These are phyloP conservation scores for Salpingus planirostris DNA, from an alignment of 2,888 invertebrate species.

Conservation along the genomic window DNA sequence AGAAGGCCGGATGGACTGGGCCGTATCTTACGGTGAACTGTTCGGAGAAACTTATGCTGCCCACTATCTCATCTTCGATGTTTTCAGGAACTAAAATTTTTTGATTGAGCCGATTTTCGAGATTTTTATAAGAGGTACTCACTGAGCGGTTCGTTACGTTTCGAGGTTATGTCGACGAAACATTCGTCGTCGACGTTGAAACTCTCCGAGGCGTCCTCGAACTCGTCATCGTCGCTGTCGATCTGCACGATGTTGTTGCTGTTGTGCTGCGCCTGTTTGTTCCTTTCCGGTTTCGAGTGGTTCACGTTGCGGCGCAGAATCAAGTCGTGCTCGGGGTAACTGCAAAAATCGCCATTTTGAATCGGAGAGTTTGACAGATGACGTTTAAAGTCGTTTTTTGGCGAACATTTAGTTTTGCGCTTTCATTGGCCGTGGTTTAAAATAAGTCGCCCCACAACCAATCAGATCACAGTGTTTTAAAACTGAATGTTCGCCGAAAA, in stretches of 20 bases:
- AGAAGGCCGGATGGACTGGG: slow-evolving; percentile 80
- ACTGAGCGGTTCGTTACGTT: slow-evolving; percentile 71
- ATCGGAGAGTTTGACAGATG: too few species aligned
- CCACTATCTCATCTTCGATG: slow-evolving; percentile 75
- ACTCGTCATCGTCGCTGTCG: slow-evolving; percentile 74
- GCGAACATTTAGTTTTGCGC: too few species aligned
- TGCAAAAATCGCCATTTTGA: too few species aligned
- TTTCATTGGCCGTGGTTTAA: too few species aligned
- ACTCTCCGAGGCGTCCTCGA: slow-evolving; percentile 75
- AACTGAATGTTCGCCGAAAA: too few species aligned
- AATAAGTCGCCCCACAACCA: too few species aligned
- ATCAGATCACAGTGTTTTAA: too few species aligned
- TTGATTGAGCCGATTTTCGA: too few species aligned
- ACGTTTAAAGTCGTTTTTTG: too few species aligned
- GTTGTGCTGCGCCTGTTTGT: slow-evolving; percentile 19
- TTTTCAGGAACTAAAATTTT: slow-evolving; percentile 78
- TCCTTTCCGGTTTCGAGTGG: slow-evolving; percentile 19
- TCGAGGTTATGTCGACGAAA: slow-evolving; percentile 64
- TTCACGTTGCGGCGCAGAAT: slow-evolving; percentile 34
- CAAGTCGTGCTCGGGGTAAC: slow-evolving; percentile 41
- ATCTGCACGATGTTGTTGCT: slow-evolving; percentile 52
- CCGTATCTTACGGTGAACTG: slow-evolving; percentile 84
- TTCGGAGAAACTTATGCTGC: slow-evolving; percentile 77
- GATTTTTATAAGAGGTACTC: too few species aligned
- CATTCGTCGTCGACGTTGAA: slow-evolving; percentile 82